Conservation (phyloP, 2,888 invertebrate species). For the Drosophila nigritarsus region DNA sequence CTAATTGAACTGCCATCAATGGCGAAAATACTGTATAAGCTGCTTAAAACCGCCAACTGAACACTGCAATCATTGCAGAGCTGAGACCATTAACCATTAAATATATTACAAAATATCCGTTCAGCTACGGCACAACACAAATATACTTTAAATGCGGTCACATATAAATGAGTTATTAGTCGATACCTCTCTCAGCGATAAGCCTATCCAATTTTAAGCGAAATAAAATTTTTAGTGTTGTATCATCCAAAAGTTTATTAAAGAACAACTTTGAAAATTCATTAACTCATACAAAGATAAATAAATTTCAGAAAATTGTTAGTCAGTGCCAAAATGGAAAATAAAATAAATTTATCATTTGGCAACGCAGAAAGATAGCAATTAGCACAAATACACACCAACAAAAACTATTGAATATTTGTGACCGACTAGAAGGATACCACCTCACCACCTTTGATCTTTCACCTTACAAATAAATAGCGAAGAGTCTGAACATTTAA, state of each 20-base stretch:
- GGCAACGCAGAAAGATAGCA: constrained; percentile 1
- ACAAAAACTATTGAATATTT: neutral
- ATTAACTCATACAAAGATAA: neutral
- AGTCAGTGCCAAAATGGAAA: neutral
- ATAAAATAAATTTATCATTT: constrained; percentile 5
- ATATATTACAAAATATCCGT: neutral
- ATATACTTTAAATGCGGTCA: neutral
- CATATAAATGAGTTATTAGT: neutral
- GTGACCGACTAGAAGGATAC: neutral
- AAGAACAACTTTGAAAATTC: neutral
- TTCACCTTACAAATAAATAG: neutral
- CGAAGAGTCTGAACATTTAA: neutral
- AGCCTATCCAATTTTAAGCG: neutral
- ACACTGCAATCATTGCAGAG: neutral
- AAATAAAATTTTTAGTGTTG: neutral
- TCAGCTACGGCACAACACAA: neutral
- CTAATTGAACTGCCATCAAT: constrained; percentile 43
- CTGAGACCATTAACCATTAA: neutral
- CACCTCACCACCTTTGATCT: neutral
- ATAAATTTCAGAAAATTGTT: neutral
- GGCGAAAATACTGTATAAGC: neutral
- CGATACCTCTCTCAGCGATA: neutral
- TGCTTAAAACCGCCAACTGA: neutral
- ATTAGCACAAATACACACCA: constrained; percentile 20
- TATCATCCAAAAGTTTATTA: neutral